phyloP scores from a whole-genome alignment of 2,113 vertebrate species.

The Acanthisitta chloris region DNA sequence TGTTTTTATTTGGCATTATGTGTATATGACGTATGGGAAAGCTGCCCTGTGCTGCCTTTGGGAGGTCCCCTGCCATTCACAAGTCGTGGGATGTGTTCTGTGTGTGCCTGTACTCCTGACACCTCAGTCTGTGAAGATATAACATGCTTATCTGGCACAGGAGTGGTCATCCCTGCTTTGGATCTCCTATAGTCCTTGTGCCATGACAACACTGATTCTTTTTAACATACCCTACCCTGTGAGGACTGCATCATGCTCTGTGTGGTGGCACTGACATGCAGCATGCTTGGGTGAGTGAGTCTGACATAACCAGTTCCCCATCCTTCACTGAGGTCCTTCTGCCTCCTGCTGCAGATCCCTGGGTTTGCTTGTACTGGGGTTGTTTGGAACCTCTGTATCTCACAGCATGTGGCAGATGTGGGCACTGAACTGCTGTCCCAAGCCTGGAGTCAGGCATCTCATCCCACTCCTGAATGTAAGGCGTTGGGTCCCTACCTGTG shows the following conservation, averaged over 20 bases:
- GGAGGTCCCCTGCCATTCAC: neutral
- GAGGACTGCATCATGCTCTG: neutral
- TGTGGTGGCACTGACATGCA: neutral
- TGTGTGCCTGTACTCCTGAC: neutral
- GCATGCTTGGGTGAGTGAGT: rapidly evolving
- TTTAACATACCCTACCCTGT: neutral
- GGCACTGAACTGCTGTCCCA: neutral
- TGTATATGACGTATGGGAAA: neutral
- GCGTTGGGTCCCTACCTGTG: too few species aligned
- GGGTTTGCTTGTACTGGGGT: neutral
- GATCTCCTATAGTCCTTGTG: neutral
- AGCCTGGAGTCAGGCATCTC: neutral
- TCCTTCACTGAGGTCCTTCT: neutral
- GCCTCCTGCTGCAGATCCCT: neutral
- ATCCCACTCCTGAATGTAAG: neutral
- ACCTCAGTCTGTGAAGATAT: neutral
- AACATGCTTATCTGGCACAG: neutral
- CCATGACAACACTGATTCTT: neutral
- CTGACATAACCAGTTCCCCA: rapidly evolving
- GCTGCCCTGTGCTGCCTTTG: neutral
- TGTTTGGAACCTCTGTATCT: neutral
- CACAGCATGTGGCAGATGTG: neutral
- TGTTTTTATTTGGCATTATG: neutral
- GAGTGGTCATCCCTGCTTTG: neutral
- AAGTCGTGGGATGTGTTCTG: neutral